phyloP scores from a whole-genome alignment of 2,797 vertebrate genomes.

The Nannoperca australis region DNA sequence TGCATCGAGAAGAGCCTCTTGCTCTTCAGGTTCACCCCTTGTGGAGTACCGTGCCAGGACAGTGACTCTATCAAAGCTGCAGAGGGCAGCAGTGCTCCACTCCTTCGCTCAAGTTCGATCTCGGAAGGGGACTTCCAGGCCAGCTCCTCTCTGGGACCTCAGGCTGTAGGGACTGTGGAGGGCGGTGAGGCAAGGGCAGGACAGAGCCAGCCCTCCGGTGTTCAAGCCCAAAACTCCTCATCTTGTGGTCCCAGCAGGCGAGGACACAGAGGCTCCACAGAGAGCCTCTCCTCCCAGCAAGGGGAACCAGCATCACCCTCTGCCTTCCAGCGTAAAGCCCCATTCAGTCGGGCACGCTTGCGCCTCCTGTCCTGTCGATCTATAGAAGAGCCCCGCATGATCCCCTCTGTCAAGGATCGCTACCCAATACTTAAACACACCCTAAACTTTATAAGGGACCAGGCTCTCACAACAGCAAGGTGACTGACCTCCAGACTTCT shows the following conservation, averaged over 20 bases:
- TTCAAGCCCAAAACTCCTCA: slow-evolving; percentile 59
- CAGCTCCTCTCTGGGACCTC: slow-evolving; percentile 63
- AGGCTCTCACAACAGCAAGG: slow-evolving; percentile 91
- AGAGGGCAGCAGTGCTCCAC: slow-evolving; percentile 60
- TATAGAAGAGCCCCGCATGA: slow-evolving; percentile 89
- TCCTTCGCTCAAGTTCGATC: slow-evolving; percentile 83
- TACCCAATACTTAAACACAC: slow-evolving; percentile 91
- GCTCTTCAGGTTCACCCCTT: slow-evolving; percentile 89
- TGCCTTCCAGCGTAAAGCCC: slow-evolving; percentile 87
- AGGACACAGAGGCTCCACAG: slow-evolving; percentile 77
- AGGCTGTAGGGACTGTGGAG: slow-evolving; percentile 48
- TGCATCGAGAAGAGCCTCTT: slow-evolving; percentile 95
- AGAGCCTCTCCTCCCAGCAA: slow-evolving; percentile 79
- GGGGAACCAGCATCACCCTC: slow-evolving; percentile 88
- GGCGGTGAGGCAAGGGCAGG: slow-evolving; percentile 28
- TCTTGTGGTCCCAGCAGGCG: slow-evolving; percentile 64
- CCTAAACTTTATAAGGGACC: slow-evolving; percentile 94
- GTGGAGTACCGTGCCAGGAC: slow-evolving; percentile 60
- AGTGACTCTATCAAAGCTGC: slow-evolving; percentile 62
- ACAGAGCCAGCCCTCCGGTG: slow-evolving; percentile 37
- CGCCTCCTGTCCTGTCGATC: slow-evolving; percentile 95
- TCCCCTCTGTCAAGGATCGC: slow-evolving; percentile 91
- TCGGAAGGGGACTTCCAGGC: slow-evolving; percentile 91
- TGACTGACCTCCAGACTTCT: slow-evolving; percentile 38
- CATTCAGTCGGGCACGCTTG: slow-evolving; percentile 91